Evolutionary conservation across 1,140 invertebrate species (phyloP), one percentile per base, ranked within the genome.

Genomic region (Cydia pomonella): DNA sequence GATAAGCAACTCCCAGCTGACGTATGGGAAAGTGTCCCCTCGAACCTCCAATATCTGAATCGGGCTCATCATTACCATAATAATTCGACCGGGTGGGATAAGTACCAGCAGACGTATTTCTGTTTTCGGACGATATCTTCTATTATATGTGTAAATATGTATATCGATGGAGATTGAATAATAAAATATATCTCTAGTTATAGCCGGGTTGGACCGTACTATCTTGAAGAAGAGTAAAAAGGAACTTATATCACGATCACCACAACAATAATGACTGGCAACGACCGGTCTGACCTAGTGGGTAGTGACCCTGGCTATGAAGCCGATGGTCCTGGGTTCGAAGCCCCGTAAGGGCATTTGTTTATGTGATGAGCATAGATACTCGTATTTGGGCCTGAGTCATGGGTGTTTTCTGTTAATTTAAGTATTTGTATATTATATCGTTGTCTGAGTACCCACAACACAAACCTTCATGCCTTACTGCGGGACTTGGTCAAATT

Each of bases 1-100:
- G 85, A 83, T 83, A 86, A 83, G 78, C 78, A 66, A 64, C 64
- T 50, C 47, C 29, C 38, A 66, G 72, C 41, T 33, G 53, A 73
- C 72, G 78, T 82, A 77, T 84, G 82, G 87, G 87, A 83, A 88
- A 87, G 74, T 82, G 84, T 84, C 82, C 83, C 82, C 78, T 50
- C 64, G 73, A 72, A 62, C 64, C 64, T 69, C 33, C 64, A 69
- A 69, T 69, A 69, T 69, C 64, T 41, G 64, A 69, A 69, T 41
- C 29, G 21, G 73, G 73, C 72, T 74, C 73, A 66, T 50, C 75
- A 76, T 76, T 76, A 76, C 62, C 75, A 76, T 72, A 73, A 73
- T 69, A 69, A 69, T 69, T 69, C 64, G 33, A 69, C 64, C 64
- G 64, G 33, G 64, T 27, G 27, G 64, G 27, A 69, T 69, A 69